phyloP scores from a whole-genome alignment of 2,888 invertebrate genomes.

The Acanthosepion pharaonis region DNA sequence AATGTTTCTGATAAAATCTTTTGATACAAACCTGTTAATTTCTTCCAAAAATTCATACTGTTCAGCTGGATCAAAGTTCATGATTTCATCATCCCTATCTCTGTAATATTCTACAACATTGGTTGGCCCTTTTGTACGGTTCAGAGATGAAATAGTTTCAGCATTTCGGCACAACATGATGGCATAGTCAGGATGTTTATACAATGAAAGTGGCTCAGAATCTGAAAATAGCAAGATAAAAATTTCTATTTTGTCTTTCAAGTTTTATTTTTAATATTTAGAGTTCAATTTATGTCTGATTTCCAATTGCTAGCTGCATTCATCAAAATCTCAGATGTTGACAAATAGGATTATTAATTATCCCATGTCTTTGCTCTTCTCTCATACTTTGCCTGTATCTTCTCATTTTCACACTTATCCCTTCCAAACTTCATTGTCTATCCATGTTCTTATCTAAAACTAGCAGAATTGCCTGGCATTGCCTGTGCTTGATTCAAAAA shows the following conservation, averaged over 20 bases:
- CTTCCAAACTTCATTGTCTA: too few species aligned
- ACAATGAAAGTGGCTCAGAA: neutral
- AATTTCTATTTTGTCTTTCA: neutral
- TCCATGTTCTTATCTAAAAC: too few species aligned
- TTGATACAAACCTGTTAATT: constrained; percentile 23
- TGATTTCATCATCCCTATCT: constrained; percentile 40
- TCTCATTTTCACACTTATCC: too few species aligned
- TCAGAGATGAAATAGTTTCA: constrained; percentile 41
- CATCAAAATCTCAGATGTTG: too few species aligned
- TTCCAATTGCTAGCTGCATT: too few species aligned
- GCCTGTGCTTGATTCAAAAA: too few species aligned
- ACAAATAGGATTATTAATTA: too few species aligned
- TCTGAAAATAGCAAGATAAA: neutral
- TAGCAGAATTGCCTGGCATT: too few species aligned
- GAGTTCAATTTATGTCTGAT: too few species aligned
- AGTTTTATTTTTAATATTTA: too few species aligned
- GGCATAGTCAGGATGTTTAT: constrained; percentile 40
- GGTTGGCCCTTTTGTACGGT: constrained; percentile 37
- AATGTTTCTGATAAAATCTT: neutral
- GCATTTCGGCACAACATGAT: constrained; percentile 42
- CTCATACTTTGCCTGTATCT: too few species aligned
- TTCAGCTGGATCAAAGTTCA: constrained; percentile 39
- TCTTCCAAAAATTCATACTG: constrained; percentile 39
- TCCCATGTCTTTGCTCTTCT: too few species aligned
- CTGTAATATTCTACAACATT: constrained; percentile 42